phyloP scores from a whole-genome alignment of 2,888 invertebrate genomes.

The Panorpa germanica region DNA sequence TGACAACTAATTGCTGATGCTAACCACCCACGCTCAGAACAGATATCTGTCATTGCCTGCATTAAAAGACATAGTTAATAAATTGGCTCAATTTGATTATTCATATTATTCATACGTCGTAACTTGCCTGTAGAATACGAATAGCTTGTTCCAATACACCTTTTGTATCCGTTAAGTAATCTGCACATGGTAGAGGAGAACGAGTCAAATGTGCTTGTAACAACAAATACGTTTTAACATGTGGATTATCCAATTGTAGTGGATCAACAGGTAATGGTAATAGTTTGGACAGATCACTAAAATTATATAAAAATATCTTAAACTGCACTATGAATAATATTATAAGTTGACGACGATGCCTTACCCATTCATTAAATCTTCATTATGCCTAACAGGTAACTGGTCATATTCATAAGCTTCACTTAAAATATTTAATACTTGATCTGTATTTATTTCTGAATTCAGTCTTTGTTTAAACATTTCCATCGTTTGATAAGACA shows the following conservation, averaged over 20 bases:
- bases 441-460: conserved; percentile 42
- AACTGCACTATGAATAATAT: conserved; percentile 6
- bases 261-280: conserved; percentile 56
- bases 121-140: conserved; percentile 71
- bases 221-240: conserved; percentile 84
- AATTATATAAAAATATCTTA: conserved; percentile 14
- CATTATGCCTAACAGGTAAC: conserved; percentile 94
- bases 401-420: conserved; percentile 81
- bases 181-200: conserved; percentile 65
- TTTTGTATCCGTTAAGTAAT: conserved; percentile 92
- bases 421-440: conserved; percentile 59
- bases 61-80: conserved; percentile 1
- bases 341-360: conserved; percentile 13
- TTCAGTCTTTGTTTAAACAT: conserved; percentile 55
- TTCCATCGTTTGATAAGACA: conserved; percentile 79
- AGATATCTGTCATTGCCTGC: conserved; percentile 91
- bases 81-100: conserved; percentile 2
- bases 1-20: conserved; percentile 59
- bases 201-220: conserved; percentile 90
- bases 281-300: conserved; percentile 59
- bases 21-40: conserved; percentile 82
- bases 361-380: conserved; percentile 81
- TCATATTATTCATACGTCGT: conserved; percentile 3
- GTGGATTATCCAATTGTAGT: conserved; percentile 69
- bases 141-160: conserved; percentile 93